phyloP scores from a whole-genome alignment of 2,888 invertebrate genomes.

The Leptinotarsa haldemani region DNA sequence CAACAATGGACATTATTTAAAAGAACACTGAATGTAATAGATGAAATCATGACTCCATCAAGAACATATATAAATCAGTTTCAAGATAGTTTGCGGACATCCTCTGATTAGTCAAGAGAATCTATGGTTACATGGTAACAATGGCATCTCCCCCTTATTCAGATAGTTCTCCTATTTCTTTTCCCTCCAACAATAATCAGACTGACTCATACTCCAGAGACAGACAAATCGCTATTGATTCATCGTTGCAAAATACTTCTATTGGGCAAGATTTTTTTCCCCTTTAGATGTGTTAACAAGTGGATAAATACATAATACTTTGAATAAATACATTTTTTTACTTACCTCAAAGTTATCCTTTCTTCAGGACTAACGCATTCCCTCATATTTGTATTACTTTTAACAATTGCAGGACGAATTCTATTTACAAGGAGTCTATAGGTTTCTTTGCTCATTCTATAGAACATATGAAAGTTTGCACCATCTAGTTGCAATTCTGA shows the following conservation, averaged over 20 bases:
- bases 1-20: conserved; percentile 29
- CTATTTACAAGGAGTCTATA: conserved; percentile 29
- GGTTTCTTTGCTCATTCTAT: conserved; percentile 30
- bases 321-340: too few relatives aligned
- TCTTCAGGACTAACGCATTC: conserved; percentile 34
- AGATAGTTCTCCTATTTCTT: too few relatives aligned
- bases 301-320: too few relatives aligned
- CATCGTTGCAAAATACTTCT: too few relatives aligned
- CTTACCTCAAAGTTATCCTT: conserved; percentile 33
- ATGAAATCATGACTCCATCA: conserved; percentile 27
- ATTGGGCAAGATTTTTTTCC: too few relatives aligned
- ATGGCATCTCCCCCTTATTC: too few relatives aligned
- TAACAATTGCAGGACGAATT: conserved; percentile 27
- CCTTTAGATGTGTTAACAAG: too few relatives aligned
- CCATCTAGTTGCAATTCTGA: conserved; percentile 23
- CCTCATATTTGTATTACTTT: conserved; percentile 31
- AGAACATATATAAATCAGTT: conserved; percentile 26
- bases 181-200: too few relatives aligned
- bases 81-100: conserved; percentile 18
- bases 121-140: background rate
- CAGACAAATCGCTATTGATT: too few relatives aligned
- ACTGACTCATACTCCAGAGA: too few relatives aligned
- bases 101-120: background rate
- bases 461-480: conserved; percentile 25
- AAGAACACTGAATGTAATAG: conserved; percentile 27